Evolutionary conservation across 2,113 vertebrate species (phyloP).

Genomic region (Damaliscus lunatus): DNA sequence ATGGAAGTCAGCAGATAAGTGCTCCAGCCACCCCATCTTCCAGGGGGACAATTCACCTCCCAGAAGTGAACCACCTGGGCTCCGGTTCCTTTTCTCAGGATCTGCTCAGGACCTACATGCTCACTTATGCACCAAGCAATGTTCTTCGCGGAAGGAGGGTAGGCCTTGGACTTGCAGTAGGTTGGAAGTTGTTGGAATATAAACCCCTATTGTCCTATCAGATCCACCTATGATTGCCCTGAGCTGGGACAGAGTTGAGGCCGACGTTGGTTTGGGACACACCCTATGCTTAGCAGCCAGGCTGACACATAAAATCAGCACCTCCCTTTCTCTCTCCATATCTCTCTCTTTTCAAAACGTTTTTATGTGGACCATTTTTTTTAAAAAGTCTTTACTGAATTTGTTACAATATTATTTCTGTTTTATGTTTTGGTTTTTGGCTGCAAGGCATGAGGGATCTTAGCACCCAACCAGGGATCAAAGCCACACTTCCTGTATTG

Average conservation of each 20-base stretch:
- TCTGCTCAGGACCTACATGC: background rate
- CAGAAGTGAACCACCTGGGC: background rate
- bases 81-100: background rate
- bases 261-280: background rate
- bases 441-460: background rate
- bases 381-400: background rate
- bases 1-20: background rate
- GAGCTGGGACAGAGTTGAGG: background rate
- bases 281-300: background rate
- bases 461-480: background rate
- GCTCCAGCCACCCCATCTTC: background rate
- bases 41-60: background rate
- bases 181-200: background rate
- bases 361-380: background rate
- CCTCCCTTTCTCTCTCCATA: background rate
- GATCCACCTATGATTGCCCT: background rate
- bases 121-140: too few species aligned
- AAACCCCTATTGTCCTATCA: background rate
- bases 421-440: background rate
- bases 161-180: background rate
- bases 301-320: background rate
- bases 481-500: background rate
- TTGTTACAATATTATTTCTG: background rate
- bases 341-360: background rate
- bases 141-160: background rate